phyloP scores from a whole-genome alignment of 2,888 invertebrate species.

The Sphaerophoria rueppellii region DNA sequence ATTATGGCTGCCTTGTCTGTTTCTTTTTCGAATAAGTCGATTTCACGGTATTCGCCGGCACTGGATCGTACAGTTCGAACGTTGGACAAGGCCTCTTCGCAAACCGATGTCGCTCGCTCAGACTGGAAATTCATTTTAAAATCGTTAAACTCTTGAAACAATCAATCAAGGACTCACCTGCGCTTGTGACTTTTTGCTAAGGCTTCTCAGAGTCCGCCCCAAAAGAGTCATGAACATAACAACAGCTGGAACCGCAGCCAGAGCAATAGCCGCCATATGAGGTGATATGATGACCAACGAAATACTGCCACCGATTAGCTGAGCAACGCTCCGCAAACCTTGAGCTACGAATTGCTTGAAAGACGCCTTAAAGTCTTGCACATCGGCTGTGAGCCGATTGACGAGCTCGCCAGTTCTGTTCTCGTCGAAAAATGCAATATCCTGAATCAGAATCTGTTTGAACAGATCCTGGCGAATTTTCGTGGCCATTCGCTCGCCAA shows the following conservation, averaged over 20 bases:
- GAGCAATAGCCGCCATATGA: constrained; percentile 91
- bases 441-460: constrained; percentile 90
- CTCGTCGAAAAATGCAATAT: constrained; percentile 94
- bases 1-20: constrained; percentile 88
- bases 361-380: constrained; percentile 98
- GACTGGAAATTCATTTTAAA: constrained; percentile 83
- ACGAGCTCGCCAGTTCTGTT: constrained; percentile 96
- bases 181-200: constrained; percentile 91
- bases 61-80: constrained; percentile 97
- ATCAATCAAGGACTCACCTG: constrained; percentile 84
- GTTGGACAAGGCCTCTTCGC: constrained; percentile 96
- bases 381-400: constrained; percentile 94
- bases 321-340: constrained; percentile 92
- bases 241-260: constrained; percentile 93
- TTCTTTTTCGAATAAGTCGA: constrained; percentile 88
- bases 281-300: constrained; percentile 93
- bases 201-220: constrained; percentile 89
- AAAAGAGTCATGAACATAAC: constrained; percentile 92
- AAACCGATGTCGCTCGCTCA: constrained; percentile 93
- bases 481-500: constrained; percentile 94
- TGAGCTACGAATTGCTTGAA: constrained; percentile 97
- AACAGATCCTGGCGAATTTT: constrained; percentile 92
- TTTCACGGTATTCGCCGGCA: constrained; percentile 94
- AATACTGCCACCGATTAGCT: constrained; percentile 85
- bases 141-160: neutral